These are phyloP conservation scores for Sitophilus oryzae DNA, from an alignment of 1,140 invertebrate species.

Conservation along the genomic window DNA sequence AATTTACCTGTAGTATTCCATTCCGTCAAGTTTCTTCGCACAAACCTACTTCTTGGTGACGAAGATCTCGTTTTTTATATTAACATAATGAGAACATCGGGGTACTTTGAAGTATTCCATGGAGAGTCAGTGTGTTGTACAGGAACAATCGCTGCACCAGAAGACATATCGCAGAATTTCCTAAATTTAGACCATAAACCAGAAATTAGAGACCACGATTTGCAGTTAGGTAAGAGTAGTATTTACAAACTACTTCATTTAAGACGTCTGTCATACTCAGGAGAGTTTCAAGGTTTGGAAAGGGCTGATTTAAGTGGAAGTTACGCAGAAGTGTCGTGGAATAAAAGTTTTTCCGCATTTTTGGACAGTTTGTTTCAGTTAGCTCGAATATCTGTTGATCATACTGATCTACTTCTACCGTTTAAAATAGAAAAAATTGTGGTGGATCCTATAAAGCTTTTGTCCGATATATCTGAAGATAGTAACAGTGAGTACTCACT, in stretches of 20 bases:
- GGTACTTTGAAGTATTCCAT: neutral
- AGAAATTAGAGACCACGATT: no score
- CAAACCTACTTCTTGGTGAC: neutral
- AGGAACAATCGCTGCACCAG: neutral
- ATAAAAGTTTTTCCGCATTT: neutral
- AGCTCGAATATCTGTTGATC: neutral
- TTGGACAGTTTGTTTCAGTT: neutral
- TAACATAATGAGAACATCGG: neutral
- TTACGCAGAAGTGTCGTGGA: neutral
- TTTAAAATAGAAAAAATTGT: neutral
- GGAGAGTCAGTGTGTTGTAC: neutral
- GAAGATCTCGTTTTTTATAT: neutral
- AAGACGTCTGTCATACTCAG: no score
- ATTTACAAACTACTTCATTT: no score
- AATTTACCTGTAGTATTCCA: neutral
- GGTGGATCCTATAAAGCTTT: neutral
- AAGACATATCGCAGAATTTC: no score
- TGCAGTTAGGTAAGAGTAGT: no score
- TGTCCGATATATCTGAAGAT: no score
- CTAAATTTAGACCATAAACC: no score
- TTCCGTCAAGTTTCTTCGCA: neutral
- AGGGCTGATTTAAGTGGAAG: neutral
- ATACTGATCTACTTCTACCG: neutral
- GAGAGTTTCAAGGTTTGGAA: neutral
- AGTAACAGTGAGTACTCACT: no score